Evolutionary conservation across 92 coral and sea anemone species (phyloP), one percentile per base, ranked within the genome.

Genomic region (Hydrozoanthus gracilis): DNA sequence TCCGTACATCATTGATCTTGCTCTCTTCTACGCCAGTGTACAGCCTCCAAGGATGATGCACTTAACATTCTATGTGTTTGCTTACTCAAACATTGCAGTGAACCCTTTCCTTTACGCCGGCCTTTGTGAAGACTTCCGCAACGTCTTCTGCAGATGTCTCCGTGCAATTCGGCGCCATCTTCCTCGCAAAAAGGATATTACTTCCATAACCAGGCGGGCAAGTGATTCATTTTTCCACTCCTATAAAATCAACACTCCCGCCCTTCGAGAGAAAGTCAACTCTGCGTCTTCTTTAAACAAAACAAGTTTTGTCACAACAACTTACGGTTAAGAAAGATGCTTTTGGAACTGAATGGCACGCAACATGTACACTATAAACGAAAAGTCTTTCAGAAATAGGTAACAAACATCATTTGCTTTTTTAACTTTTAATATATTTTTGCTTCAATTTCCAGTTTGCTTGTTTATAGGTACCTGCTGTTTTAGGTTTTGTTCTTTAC

Each of bases 91-190:
- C 87, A 83, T 93, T 3, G 90, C 95, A 5, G 91, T 94, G 9
- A 94, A 92, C 62, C 98, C 98, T 0, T 90, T 94, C 52, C 84
- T 94, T 58, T 94, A 94, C 55, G 98, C 95, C 7, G 91, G 98
- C 3, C 90, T 94, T 15, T 93, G 98, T 76, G 93, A 89, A 51
- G 98, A 94, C 77, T 94, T 94, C 76, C 91, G 95, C 2, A 79
- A 73, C 54, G 91, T 88, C n/a, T 92, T 88, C 52, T 56, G 86
- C 20, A 71, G 83, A 67, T 88, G 86, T 46, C 80, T 88, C 16
- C 73, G 51, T 11, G 0, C 13, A 17, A 4, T 65, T 13, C 61
- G 85, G 11, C 46, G 18, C 20, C 46, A 17, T 65, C 60, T 80
- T 12, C 60, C 72, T 3, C 74, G 55, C 74, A 65, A 80, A 58